phyloP scores from a whole-genome alignment of 2,888 invertebrate species.

The Netelia inedita region DNA sequence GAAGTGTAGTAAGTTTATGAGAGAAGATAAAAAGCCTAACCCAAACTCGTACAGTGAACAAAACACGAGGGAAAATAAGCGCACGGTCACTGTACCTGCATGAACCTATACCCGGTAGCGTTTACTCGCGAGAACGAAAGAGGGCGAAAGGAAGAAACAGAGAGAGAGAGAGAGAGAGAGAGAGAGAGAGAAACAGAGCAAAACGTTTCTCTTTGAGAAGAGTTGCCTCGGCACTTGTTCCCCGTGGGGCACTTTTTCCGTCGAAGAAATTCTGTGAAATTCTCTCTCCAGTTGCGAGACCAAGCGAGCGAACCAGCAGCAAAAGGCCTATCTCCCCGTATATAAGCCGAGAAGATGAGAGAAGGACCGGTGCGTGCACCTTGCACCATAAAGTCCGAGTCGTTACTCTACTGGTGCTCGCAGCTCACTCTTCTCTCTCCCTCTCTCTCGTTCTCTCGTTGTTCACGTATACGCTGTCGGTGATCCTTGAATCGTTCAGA shows the following conservation, averaged over 20 bases:
- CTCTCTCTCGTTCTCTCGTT: background rate
- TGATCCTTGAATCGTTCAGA: slow-evolving; percentile 18
- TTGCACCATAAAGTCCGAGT: slow-evolving; percentile 77
- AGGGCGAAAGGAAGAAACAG: slow-evolving; percentile 11
- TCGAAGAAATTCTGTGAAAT: slow-evolving; percentile 76
- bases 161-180: background rate
- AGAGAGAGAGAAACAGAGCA: slow-evolving; percentile 14
- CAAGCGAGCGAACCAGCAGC: slow-evolving; percentile 15
- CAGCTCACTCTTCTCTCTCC: background rate
- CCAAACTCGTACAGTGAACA: slow-evolving; percentile 10
- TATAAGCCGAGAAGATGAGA: slow-evolving; percentile 42
- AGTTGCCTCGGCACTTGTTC: slow-evolving; percentile 50
- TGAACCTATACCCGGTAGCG: slow-evolving; percentile 57
- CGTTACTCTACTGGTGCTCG: slow-evolving; percentile 55
- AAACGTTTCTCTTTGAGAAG: slow-evolving; percentile 48
- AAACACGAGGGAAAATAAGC: slow-evolving; percentile 31
- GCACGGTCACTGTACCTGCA: slow-evolving; percentile 55
- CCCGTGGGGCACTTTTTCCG: slow-evolving; percentile 73
- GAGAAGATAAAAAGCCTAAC: slow-evolving; percentile 19
- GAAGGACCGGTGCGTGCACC: slow-evolving; percentile 70
- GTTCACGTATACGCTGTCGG: slow-evolving; percentile 14
- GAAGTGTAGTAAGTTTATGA: slow-evolving; percentile 55
- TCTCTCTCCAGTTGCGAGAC: slow-evolving; percentile 65
- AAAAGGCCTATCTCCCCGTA: slow-evolving; percentile 29
- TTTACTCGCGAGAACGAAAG: slow-evolving; percentile 28